Evolutionary conservation across 2,113 vertebrate genomes (phyloP), one percentile per base, ranked within the genome.

Genomic region (Eleginops maclovinus): DNA sequence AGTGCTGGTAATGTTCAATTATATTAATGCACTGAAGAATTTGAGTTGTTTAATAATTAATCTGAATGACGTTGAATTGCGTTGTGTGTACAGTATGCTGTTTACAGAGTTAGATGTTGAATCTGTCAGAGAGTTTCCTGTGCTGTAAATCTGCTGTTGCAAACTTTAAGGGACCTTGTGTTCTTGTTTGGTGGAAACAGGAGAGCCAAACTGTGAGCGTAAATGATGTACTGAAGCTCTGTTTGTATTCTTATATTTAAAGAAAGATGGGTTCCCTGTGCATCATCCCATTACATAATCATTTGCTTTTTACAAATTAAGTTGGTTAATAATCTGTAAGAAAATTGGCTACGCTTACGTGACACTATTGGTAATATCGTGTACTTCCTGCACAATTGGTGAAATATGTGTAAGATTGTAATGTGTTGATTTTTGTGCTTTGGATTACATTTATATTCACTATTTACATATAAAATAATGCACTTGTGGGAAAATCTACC

Each of bases 91-190:
- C 3, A 24, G n/a, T 40, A 31, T 36, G 31, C 31, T 36, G 31
- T 36, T 36, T 36, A 36, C 8, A 11, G 55, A 22, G 40, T 28
- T 71, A 28, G 56, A 49, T 63, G 55, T 41, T 60, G 50, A 61
- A 21, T 47, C 46, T 44, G 13, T 3, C 21, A 40, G 41, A 61
- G 19, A 50, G 15, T 36, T 74, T 47, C 28, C 19, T 41, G 53
- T 43, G 0, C 54, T 87, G 79, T 83, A 75, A 79, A 82, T 79
- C 82, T 78, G 68, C 63, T 67, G 19, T 54, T 24, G 40, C 64
- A 82, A 67, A 62, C 63, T 75, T 77, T 47, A 72, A 17, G 59
- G 61, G 61, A 79, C 31, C 19, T 50, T 70, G 24, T 47, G 61
- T 63, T 82, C 21, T 64, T 40, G 54, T 75, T 24, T 55, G 44